A percentile compares a stretch with the other conserved stretches of the same genome.
Evolutionary conservation across 2,888 invertebrate genomes (phyloP).

Genomic region (Lochmaea crataegi): DNA sequence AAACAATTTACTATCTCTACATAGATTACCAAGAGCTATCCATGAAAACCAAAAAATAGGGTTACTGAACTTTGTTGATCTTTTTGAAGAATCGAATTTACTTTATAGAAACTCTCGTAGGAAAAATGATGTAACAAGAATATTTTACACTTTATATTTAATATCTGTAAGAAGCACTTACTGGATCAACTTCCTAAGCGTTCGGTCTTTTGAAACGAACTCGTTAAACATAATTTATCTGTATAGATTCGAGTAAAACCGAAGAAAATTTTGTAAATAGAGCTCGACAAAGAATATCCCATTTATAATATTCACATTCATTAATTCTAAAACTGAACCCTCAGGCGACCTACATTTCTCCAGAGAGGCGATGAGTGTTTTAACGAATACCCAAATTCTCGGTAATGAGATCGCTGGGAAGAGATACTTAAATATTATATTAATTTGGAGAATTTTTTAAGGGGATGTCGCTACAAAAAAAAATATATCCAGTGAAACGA

Average conservation of each 20-base stretch:
- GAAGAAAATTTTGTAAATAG: constrained; percentile 1
- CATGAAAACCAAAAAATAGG: no score
- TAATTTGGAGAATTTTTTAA: neutral
- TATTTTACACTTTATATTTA: neutral
- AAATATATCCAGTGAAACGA: neutral
- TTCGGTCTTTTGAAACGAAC: neutral
- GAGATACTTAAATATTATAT: constrained; percentile 28
- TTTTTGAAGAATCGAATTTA: no score
- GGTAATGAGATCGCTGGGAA: constrained; percentile 32
- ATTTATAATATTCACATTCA: constrained; percentile 31
- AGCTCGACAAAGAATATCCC: no score
- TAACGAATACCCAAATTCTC: constrained; percentile 35
- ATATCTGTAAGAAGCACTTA: neutral
- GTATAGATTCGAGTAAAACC: neutral
- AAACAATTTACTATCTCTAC: no score
- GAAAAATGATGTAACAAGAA: neutral
- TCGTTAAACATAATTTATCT: neutral
- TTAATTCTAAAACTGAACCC: constrained; percentile 33
- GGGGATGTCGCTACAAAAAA: neutral
- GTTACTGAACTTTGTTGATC: no score
- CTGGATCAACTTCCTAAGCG: neutral
- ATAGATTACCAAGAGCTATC: no score
- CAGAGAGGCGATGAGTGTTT: constrained; percentile 31
- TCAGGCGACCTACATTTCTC: constrained; percentile 32
- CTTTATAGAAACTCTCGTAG: no score